Evolutionary conservation across 2,797 vertebrate genomes (phyloP), one percentile per base, ranked within the genome.

Genomic region (Sarcophilus harrisii): DNA sequence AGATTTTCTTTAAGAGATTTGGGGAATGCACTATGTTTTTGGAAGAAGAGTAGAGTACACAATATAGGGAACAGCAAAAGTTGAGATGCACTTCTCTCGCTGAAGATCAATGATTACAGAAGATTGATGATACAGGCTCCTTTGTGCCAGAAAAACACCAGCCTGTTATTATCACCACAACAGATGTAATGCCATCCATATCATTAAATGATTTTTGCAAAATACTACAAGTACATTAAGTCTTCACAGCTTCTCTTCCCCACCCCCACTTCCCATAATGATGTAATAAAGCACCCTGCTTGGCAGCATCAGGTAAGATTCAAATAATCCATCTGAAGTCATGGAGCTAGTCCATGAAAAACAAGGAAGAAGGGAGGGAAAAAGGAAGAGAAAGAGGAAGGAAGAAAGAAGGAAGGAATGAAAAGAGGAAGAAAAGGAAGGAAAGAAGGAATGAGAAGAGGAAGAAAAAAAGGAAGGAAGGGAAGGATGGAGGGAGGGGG

Each of bases 201-300:
- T 92, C 96, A 57, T 3, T 97, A 92, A 92, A 90, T 57, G 60
- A 91, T 96, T 96, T 55, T 95, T 95, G 97, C 12, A 95, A 95
- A 96, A 96, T 95, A 57, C 94, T 93, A 95, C 93, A 93, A 95
- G 90, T 96, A 91, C 62, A 96, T 95, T 97, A 96, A 95, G 66
- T 94, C 90, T n/a, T 96, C 59, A 97, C 95, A 97, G 59, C 81
- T 90, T 94, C 87, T 54, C 52, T 91, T 95, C 95, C 97, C 92
- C 90, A 91, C 55, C 6, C 92, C 54, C 89, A 92, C 93, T 66
- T 95, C 93, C n/a, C 5, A 73, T 59, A 94, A 93, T 62, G 87
- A 96, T 95, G 38, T 92, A 97, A 95, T 92, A 60, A 96, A 95
- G 92, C 57, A 91, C 62, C 18, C 54, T 90, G 45, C 55, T 57